phyloP scores from a whole-genome alignment of 2,888 invertebrate species.

The Eupsilia transversa region DNA sequence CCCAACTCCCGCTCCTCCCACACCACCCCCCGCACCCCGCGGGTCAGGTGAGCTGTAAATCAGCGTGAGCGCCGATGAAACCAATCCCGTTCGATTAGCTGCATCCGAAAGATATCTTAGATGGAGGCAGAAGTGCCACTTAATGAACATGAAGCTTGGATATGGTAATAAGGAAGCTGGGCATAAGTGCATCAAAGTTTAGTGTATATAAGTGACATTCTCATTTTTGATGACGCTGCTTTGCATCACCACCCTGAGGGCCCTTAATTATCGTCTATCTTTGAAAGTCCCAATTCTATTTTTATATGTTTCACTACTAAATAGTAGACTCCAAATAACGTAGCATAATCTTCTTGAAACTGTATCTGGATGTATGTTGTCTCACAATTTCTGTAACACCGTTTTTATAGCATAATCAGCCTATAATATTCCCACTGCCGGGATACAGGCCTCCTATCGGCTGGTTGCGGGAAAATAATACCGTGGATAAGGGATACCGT shows the following conservation, averaged over 20 bases:
- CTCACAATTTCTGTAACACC: neutral
- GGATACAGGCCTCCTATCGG: no score
- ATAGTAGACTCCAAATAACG: neutral
- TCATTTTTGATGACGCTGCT: neutral
- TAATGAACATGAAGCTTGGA: no score
- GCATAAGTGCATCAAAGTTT: neutral
- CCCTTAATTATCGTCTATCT: neutral
- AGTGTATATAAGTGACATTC: no score
- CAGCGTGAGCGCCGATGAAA: conserved; percentile 70
- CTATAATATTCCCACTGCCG: no score
- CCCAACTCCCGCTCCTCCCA: neutral
- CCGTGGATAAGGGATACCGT: no score
- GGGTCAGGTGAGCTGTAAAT: conserved; percentile 71
- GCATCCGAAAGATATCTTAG: conserved; percentile 44
- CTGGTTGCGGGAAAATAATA: no score
- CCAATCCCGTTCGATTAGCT: conserved; percentile 77
- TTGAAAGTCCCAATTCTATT: neutral
- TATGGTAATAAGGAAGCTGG: no score
- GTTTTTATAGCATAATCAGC: no score
- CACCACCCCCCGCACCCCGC: neutral
- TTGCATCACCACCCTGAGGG: neutral
- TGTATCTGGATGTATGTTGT: neutral
- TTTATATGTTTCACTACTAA: neutral
- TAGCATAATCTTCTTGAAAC: neutral
- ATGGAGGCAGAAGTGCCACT: conserved; percentile 20